Percentiles rank a stretch among this genome's conserved stretches.
Conservation (phyloP, 2,888 invertebrate species). For the Fragum sueziense region DNA sequence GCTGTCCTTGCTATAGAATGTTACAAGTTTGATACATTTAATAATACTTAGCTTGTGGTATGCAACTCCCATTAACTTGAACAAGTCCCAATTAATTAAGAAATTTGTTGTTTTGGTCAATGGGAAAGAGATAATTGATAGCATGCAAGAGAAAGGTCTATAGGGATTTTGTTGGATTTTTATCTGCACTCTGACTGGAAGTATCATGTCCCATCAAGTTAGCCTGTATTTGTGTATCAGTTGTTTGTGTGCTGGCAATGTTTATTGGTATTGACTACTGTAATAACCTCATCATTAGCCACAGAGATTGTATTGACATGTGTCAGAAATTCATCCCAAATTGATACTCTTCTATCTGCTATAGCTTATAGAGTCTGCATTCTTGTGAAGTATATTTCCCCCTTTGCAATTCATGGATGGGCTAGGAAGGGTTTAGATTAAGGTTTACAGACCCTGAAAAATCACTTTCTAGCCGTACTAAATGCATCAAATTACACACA, state of each 20-base stretch:
- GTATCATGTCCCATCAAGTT: neutral
- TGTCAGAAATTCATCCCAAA: neutral
- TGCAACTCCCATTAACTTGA: too few relatives aligned
- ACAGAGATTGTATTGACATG: conserved; percentile 11
- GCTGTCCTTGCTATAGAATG: too few relatives aligned
- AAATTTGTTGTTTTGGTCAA: too few relatives aligned
- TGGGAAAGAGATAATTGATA: too few relatives aligned
- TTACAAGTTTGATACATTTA: too few relatives aligned
- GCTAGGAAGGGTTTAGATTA: too few relatives aligned
- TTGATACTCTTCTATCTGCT: neutral
- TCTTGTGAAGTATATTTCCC: neutral
- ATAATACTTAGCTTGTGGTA: too few relatives aligned
- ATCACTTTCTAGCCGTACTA: too few relatives aligned
- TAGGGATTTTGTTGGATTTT: neutral
- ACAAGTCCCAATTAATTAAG: too few relatives aligned
- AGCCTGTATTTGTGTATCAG: conserved; percentile 1
- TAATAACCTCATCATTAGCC: conserved; percentile 8
- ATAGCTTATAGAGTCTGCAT: neutral
- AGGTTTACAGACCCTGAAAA: too few relatives aligned
- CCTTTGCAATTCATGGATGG: neutral
- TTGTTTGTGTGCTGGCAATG: neutral
- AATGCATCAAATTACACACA: too few relatives aligned
- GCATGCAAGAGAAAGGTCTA: neutral
- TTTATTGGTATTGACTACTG: conserved; percentile 9
- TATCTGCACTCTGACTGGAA: neutral